Evolutionary conservation across 2,113 vertebrate species (phyloP), one percentile per base, ranked within the genome.

Genomic region (Ardeotis arabs): DNA sequence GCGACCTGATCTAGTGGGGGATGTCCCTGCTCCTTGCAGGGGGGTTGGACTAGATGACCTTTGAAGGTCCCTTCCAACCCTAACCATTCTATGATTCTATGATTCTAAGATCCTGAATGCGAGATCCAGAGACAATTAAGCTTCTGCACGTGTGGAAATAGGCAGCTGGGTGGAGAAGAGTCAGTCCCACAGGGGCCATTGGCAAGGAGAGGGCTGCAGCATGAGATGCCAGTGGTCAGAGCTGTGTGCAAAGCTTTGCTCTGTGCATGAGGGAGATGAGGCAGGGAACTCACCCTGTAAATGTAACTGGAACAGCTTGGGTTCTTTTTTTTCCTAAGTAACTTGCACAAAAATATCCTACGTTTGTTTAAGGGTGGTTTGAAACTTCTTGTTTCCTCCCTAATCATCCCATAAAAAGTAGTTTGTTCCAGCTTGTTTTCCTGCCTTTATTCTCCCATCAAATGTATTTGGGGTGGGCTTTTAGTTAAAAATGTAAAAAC

Each of bases 191-290:
- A 33, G 4, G 27, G 72, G 28, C 35, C 31, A 14, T 47, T 50
- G 73, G 21, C 16, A 66, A 19, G 33, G 59, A 44, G 67, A 25
- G 11, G 9, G 16, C n/a, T 73, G 58, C 59, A 77, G 47, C 11
- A 20, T 27, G 25, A 24, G 28, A 41, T 35, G 8, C n/a, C 56
- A 29, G 0, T 55, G 56, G 29, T 74, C 20, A 41, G 33, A 77
- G 12, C n/a, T 81, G 19, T 37, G 6, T 1, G 1, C 41, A 84
- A 91, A 39, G 11, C 23, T 27, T 91, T 0, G 0, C 4, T 22
- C 16, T 7, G 3, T 63, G 25, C 37, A 29, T 3, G 2, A 59
- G 28, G 12, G 49, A 77, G 39, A 44, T 44, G 41, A 44, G 15
- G 41, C 41, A 44, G 41, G 14, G 41, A 44, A 27, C 22, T 73